phyloP scores from a whole-genome alignment of 2,888 invertebrate species.

The Drosophila melanosoma region DNA sequence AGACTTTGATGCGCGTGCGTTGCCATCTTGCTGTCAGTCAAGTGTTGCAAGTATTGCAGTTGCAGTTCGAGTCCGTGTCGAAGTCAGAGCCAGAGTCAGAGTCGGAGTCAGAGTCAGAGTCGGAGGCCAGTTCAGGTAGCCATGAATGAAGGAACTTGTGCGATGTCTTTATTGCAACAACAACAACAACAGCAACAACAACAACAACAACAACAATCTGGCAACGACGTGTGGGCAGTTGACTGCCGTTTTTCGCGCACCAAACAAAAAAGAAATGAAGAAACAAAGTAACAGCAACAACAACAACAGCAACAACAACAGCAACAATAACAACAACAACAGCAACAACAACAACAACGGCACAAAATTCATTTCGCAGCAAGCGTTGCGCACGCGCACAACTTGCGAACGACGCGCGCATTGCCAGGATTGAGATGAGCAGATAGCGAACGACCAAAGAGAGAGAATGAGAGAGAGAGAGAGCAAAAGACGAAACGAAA shows the following conservation, averaged over 20 bases:
- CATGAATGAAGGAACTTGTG: slow-evolving; percentile 62
- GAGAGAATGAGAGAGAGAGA: background rate
- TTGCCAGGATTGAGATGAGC: slow-evolving; percentile 14
- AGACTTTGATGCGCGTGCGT: slow-evolving; percentile 32
- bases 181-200: slow-evolving; percentile 23
- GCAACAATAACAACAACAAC: background rate
- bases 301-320: background rate
- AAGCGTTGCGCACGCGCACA: slow-evolving; percentile 71
- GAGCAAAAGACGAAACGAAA: background rate
- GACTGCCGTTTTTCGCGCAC: slow-evolving; percentile 71
- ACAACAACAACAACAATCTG: slow-evolving; percentile 14
- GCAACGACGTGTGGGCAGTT: slow-evolving; percentile 69
- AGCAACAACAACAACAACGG: background rate
- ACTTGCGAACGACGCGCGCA: slow-evolving; percentile 64
- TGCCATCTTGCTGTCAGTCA: slow-evolving; percentile 24
- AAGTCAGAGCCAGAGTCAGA: slow-evolving; percentile 14
- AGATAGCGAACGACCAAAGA: background rate
- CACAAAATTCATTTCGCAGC: slow-evolving; percentile 27
- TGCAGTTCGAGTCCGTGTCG: slow-evolving; percentile 1
- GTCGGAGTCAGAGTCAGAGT: slow-evolving; percentile 16
- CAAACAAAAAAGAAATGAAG: slow-evolving; percentile 33
- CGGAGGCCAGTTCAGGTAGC: slow-evolving; percentile 37
- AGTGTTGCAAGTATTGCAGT: slow-evolving; percentile 13
- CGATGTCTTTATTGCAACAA: slow-evolving; percentile 61
- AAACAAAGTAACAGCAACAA: background rate